Percentiles rank a stretch among this genome's conserved stretches.
Evolutionary conservation across 1,140 invertebrate genomes (phyloP).

Genomic region (Drosophila arawakana): DNA sequence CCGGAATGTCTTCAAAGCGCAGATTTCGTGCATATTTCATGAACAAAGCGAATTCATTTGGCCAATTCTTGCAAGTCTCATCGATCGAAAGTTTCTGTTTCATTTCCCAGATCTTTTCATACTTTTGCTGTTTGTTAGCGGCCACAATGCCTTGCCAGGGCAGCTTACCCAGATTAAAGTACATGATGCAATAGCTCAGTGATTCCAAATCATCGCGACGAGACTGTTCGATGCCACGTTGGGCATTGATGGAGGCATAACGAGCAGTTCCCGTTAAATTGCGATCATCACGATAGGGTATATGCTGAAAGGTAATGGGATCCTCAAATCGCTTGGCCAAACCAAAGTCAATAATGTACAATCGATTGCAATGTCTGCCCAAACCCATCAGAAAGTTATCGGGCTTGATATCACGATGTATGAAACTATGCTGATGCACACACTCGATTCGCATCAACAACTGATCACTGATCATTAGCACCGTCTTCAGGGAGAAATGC

Average conservation of each 20-base stretch:
- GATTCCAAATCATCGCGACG: conserved; percentile 97
- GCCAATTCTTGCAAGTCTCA: conserved; percentile 94
- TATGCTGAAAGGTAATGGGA: conserved; percentile 94
- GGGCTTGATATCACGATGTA: conserved; percentile 98
- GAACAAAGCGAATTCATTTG: conserved; percentile 97
- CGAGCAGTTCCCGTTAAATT: conserved; percentile 95
- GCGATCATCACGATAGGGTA: conserved; percentile 99
- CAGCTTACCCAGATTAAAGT: conserved; percentile 97
- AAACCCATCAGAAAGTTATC: conserved; percentile 99
- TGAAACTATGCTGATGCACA: conserved; percentile 98
- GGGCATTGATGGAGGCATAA: conserved; percentile 92
- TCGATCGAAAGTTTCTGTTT: conserved; percentile 98
- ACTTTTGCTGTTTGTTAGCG: conserved; percentile 98
- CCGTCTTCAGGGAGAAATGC: conserved; percentile 98
- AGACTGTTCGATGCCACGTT: conserved; percentile 93
- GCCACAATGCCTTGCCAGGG: conserved; percentile 99
- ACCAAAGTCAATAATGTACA: conserved; percentile 99
- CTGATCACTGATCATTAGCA: conserved; percentile 98
- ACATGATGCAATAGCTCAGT: conserved; percentile 99
- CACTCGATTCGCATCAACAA: conserved; percentile 98
- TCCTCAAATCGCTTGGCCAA: conserved; percentile 99
- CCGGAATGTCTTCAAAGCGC: conserved; percentile 98
- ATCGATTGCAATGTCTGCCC: conserved; percentile 95
- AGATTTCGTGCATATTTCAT: conserved; percentile 97
- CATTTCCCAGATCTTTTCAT: conserved; percentile 99